Evolutionary conservation across 2,888 invertebrate genomes (phyloP).

Genomic region (Uropetala carovei): DNA sequence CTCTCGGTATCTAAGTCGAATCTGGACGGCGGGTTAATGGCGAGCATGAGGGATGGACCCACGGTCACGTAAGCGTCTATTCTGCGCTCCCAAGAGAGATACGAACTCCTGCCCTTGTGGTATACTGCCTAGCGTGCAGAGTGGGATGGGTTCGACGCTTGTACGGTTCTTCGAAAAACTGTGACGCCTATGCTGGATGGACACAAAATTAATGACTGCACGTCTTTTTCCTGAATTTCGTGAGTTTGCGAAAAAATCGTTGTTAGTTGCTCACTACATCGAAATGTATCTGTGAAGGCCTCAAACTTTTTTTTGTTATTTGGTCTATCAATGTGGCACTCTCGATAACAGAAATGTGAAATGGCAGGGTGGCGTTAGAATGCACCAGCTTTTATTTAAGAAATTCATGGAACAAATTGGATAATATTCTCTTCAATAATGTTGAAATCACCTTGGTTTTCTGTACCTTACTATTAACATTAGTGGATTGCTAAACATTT

Average conservation of each 20-base stretch:
- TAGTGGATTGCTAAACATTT: no score
- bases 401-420: no score
- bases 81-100: background rate
- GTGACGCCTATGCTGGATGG: background rate
- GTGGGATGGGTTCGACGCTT: background rate
- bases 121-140: background rate
- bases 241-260: background rate
- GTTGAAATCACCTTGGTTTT: no score
- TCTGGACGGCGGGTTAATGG: constrained; percentile 23
- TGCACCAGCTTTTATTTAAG: no score
- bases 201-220: background rate
- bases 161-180: background rate
- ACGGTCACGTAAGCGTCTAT: background rate
- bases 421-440: no score
- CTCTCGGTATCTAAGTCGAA: background rate
- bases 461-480: no score
- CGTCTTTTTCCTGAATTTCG: background rate
- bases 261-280: no score
- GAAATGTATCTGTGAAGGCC: no score
- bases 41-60: constrained; percentile 19
- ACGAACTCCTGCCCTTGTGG: constrained; percentile 13
- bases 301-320: no score
- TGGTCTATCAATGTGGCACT: no score
- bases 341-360: no score
- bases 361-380: no score